These are phyloP conservation scores for Hormaphis cornu DNA, from an alignment of 1,140 invertebrate genomes.

Conservation along the genomic window DNA sequence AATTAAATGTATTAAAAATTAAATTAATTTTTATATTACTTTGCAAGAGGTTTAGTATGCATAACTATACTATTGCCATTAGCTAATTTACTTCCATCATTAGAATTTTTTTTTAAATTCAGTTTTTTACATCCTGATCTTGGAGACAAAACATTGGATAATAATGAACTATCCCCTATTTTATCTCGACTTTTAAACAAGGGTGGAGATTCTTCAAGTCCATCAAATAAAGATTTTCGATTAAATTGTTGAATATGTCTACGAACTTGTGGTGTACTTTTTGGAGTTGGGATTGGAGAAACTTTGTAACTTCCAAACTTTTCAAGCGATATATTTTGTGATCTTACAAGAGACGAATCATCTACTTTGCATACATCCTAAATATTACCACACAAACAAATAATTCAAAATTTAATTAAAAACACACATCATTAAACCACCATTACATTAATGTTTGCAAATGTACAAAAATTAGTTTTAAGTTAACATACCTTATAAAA, in stretches of 20 bases:
- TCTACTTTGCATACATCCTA: slow-evolving; percentile 26
- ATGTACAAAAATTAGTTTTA: neutral
- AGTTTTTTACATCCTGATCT: slow-evolving; percentile 10
- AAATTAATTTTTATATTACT: neutral
- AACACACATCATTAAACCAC: neutral
- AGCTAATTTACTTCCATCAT: neutral
- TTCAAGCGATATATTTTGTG: slow-evolving; percentile 23
- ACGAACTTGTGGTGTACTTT: slow-evolving; percentile 6
- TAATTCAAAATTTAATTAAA: neutral
- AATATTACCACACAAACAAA: neutral
- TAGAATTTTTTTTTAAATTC: slow-evolving; percentile 15
- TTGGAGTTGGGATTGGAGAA: slow-evolving; percentile 22
- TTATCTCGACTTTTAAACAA: slow-evolving; percentile 1
- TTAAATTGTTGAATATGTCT: slow-evolving; percentile 18
- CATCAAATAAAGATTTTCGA: slow-evolving; percentile 24
- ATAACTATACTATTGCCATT: neutral
- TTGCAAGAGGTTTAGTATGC: slow-evolving; percentile 21
- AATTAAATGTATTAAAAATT: neutral
- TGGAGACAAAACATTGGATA: slow-evolving; percentile 9
- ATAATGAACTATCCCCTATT: neutral
- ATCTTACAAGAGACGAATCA: slow-evolving; percentile 11
- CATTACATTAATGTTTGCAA: no score
- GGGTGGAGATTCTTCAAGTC: slow-evolving; percentile 22
- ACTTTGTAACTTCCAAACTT: slow-evolving; percentile 21
- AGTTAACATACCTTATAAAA: slow-evolving; percentile 12